phyloP scores from a whole-genome alignment of 1,140 invertebrate genomes.

The Aphelinus certus region DNA sequence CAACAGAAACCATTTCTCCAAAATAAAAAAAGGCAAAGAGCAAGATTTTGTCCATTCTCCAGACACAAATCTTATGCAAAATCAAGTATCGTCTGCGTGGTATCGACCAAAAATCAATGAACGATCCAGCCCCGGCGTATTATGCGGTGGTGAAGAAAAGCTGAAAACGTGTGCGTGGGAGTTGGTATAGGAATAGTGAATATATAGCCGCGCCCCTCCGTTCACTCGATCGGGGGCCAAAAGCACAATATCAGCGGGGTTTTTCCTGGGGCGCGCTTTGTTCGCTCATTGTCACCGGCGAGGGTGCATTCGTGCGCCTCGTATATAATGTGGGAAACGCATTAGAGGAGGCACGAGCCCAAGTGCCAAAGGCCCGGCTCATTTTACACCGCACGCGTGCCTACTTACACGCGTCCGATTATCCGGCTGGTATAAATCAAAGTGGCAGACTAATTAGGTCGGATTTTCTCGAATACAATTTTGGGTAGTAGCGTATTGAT shows the following conservation, averaged over 20 bases:
- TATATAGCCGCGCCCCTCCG: not conserved
- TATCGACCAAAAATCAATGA: too few relatives aligned
- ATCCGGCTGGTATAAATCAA: constrained; percentile 12
- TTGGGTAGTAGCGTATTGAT: not conserved
- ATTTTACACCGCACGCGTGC: too few relatives aligned
- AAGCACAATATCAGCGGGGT: not conserved
- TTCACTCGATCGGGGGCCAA: not conserved
- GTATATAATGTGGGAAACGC: constrained; percentile 3
- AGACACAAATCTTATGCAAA: too few relatives aligned
- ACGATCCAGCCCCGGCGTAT: too few relatives aligned
- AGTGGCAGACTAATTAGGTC: not conserved
- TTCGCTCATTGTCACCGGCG: not conserved
- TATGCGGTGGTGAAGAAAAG: too few relatives aligned
- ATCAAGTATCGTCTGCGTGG: too few relatives aligned
- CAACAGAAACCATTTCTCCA: too few relatives aligned
- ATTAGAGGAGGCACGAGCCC: not conserved
- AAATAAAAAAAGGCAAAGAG: too few relatives aligned
- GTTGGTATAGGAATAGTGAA: not conserved
- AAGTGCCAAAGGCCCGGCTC: too few relatives aligned
- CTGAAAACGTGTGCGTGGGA: not conserved
- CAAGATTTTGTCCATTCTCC: too few relatives aligned
- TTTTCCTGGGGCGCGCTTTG: constrained; percentile 2
- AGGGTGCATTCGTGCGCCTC: too few relatives aligned
- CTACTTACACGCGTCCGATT: not conserved
- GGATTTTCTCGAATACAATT: too few relatives aligned